phyloP scores from a whole-genome alignment of 2,888 invertebrate genomes.

The Ophonus ardosiacus region DNA sequence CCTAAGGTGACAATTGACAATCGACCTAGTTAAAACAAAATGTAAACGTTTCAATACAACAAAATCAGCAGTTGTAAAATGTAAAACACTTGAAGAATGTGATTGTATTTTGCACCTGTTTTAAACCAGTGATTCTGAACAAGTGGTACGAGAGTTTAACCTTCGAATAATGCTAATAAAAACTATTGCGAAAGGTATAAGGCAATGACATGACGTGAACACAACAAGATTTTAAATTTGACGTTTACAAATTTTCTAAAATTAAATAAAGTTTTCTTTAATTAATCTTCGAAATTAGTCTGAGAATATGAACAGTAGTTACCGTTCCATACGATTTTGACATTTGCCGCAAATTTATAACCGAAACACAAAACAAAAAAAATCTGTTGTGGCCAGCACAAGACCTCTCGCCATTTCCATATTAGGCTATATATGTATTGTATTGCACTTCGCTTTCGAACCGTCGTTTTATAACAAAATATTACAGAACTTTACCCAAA shows the following conservation, averaged over 20 bases:
- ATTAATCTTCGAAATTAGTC: no score
- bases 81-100: conserved; percentile 27
- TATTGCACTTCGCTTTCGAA: no score
- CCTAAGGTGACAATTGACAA: background rate
- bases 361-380: no score
- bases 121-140: conserved; percentile 1
- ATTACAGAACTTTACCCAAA: no score
- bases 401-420: no score
- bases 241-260: background rate
- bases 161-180: conserved; percentile 6
- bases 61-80: conserved; percentile 24
- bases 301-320: no score
- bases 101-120: conserved; percentile 43
- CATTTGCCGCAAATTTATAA: no score
- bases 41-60: background rate
- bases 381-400: no score
- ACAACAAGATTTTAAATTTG: background rate
- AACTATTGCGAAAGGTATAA: background rate
- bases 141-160: background rate
- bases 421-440: no score
- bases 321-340: no score
- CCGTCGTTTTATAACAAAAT: no score
- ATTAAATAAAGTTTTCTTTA: no score
- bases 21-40: conserved; percentile 10
- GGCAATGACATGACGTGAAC: background rate